Evolutionary conservation across 2,888 invertebrate species (phyloP), one percentile per base, ranked within the genome.

Genomic region (Cephus rjabovi): DNA sequence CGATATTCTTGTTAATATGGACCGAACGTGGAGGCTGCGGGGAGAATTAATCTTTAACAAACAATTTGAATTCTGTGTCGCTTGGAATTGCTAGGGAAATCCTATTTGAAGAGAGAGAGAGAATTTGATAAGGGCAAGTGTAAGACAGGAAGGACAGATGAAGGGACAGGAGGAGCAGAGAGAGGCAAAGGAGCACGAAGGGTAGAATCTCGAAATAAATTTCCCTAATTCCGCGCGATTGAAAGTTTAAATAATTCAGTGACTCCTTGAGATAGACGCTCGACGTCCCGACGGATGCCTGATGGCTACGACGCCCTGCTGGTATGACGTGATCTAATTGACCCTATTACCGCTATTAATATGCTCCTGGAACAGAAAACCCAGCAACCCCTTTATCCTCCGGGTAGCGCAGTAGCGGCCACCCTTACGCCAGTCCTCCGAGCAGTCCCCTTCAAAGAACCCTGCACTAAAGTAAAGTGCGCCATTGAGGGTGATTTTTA

Each of bases 401-500:
- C 56, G 40, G 76, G 73, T 2, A 9, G 9, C 34, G 33, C 68
- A 37, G 40, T 70, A 74, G 40, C 75, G 70, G 76, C 30, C 70
- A 75, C 56, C 56, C 56, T 71, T 71, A 12, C 15, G 1, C 71
- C 15, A 71, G 31, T 71, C 33, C 71, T 23, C 71, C 71, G 31
- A 31, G 31, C 11, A 71, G 31, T 30, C 71, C 85, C 83, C 83
- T 84, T 82, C 85, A 80, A 78, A 81, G 85, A 86, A 83, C 82
- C 80, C 81, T 80, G 87, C 83, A 86, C 87, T 89, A 87, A 88
- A 87, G 87, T 87, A 89, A 89, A 90, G 87, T 89, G 88, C 87
- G 86, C 86, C 87, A 89, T 89, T 89, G 88, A 90, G 87, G 90
- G 88, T 89, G 88, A 91, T 90, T 90, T 90, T 90, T 90, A 91